These are phyloP conservation scores for Gracilinanus agilis DNA, from an alignment of 2,113 vertebrate genomes.

Conservation along the genomic window DNA sequence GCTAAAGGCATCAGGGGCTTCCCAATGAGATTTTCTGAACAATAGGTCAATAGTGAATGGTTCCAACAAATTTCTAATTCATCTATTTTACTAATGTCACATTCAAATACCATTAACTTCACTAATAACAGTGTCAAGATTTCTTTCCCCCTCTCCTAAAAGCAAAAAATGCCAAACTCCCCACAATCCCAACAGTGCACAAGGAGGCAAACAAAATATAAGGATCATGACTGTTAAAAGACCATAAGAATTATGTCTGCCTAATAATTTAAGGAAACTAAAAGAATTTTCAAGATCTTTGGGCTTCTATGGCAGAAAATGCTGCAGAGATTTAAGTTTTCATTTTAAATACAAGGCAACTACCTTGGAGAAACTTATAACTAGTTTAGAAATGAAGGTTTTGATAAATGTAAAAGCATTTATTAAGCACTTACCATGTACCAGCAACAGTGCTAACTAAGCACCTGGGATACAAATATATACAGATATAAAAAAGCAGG, in stretches of 20 bases:
- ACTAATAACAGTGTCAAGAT: neutral
- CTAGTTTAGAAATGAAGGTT: neutral
- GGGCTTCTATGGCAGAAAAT: neutral
- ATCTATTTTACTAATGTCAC: neutral
- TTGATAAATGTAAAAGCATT: neutral
- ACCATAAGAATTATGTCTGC: neutral
- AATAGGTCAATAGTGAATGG: neutral
- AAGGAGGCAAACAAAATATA: neutral
- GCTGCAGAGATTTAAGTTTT: neutral
- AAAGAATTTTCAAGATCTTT: neutral
- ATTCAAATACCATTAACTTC: neutral
- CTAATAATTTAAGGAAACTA: neutral
- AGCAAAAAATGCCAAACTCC: neutral
- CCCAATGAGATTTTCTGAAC: slow-evolving; percentile 21
- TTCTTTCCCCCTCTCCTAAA: neutral
- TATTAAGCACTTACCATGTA: neutral
- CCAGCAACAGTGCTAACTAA: neutral
- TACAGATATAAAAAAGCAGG: no score
- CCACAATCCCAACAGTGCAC: neutral
- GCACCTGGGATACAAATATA: neutral
- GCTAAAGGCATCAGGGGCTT: slow-evolving; percentile 46
- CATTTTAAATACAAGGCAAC: neutral
- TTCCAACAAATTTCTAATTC: slow-evolving; percentile 17
- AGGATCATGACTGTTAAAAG: neutral
- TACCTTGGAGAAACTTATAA: no score